Base-by-base conservation (phyloP, 2,888 invertebrate species). In the Neoascia interrupta region DNA sequence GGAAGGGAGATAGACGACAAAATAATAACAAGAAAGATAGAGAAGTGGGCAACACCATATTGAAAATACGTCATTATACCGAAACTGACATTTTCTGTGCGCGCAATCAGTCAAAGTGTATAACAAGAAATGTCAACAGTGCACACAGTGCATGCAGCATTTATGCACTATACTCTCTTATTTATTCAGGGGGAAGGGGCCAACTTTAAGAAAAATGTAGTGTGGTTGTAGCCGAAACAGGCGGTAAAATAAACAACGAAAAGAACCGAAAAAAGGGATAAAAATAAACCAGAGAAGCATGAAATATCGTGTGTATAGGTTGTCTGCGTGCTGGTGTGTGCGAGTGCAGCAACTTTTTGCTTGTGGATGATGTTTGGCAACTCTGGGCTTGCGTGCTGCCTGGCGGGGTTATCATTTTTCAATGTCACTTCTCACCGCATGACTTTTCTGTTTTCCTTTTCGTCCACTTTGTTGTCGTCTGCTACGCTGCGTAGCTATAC, bases 371-470 rank as follows among this genome's bases (percentile, higher is more conserved):
- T 31, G 8, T 31, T 31, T 70, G 76, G 76, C 76, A 76, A 76
- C 76, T 58, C 39, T 60, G 73, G 49, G 61, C 37, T 61, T 60
- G 72, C 45, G 36, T 45, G 53, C 21, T n/a, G n/a, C 31, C 61
- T 53, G 60, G 31, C 39, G 5, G 47, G 60, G 60, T 73, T 73
- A 73, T 79, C 66, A 79, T 79, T 73, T 79, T 79, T 79, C 79
- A 79, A 79, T 79, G 79, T 79, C 79, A 79, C 41, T 47, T 58
- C 66, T 66, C 54, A 18, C 47, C 72, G 15, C 60, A 72, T 72
- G 64, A 58, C 63, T 63, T 10, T 58, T 41, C 43, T 66, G 23
- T 43, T 28, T 54, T 63, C 3, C n/a, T 41, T 41, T 45, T 13
- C 36, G 21, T 36, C 31, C 53, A 13, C 56, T 51, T 69, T 69